phyloP scores from a whole-genome alignment of 2,888 invertebrate species.

The Hypsopygia costalis region DNA sequence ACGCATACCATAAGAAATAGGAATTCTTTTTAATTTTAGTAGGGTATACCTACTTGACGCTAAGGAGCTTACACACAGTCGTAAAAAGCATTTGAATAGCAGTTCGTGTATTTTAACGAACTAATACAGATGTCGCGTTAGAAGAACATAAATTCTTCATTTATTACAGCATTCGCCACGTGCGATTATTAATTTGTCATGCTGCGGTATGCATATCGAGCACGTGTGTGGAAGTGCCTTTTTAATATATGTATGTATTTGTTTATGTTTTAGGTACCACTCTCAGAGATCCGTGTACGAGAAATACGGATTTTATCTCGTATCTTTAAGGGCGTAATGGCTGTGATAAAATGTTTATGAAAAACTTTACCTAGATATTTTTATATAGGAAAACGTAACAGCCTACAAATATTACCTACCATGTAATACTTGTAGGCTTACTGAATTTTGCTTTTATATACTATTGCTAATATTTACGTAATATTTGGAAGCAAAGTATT shows the following conservation, averaged over 20 bases:
- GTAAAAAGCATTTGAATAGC: conserved; percentile 43
- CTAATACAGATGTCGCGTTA: conserved; percentile 54
- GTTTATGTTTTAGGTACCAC: conserved; percentile 8
- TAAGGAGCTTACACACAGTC: conserved; percentile 29
- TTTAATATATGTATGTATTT: conserved; percentile 16
- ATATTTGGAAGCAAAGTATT: too few species aligned
- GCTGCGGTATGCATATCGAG: conserved; percentile 35
- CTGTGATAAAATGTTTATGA: conserved; percentile 1
- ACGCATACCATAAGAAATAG: too few species aligned
- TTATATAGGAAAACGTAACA: neutral
- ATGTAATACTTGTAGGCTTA: too few species aligned
- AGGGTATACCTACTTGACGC: conserved; percentile 1
- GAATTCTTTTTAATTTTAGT: too few species aligned
- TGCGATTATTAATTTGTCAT: conserved; percentile 45
- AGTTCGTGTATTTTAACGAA: conserved; percentile 27
- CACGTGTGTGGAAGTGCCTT: conserved; percentile 25
- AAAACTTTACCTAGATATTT: neutral
- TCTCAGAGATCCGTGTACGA: neutral
- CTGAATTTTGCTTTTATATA: too few species aligned
- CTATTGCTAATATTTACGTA: too few species aligned
- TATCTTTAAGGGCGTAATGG: conserved; percentile 4
- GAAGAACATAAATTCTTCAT: conserved; percentile 39
- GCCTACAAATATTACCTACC: too few species aligned
- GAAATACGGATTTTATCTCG: conserved; percentile 8
- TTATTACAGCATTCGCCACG: conserved; percentile 23